Evolutionary conservation across 1,140 invertebrate genomes (phyloP).

Genomic region (Homalodisca vitripennis): DNA sequence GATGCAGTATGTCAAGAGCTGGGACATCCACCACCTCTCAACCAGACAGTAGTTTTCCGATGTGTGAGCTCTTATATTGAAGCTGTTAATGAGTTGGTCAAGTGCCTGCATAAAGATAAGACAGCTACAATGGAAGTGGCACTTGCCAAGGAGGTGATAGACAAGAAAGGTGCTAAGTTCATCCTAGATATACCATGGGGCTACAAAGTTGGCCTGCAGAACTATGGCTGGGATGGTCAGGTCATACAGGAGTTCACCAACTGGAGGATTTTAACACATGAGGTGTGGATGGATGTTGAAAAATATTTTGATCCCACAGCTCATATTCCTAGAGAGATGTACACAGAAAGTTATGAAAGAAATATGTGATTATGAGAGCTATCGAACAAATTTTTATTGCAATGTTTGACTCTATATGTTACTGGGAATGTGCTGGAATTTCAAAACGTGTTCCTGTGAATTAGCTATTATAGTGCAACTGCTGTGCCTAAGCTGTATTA

Average conservation of each 20-base stretch:
- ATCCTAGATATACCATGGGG: not conserved
- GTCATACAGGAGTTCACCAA: not conserved
- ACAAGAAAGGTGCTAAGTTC: slow-evolving; percentile 3
- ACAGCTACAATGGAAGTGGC: not conserved
- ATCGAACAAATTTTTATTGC: too few relatives aligned
- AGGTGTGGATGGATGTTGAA: slow-evolving; percentile 5
- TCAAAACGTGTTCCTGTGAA: too few relatives aligned
- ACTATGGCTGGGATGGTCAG: not conserved
- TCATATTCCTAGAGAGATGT: not conserved
- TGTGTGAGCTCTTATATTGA: not conserved
- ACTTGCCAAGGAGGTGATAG: not conserved
- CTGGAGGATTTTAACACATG: not conserved
- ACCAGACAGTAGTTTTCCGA: not conserved
- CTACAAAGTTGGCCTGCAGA: not conserved
- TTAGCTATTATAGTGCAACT: too few relatives aligned
- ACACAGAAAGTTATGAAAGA: slow-evolving; percentile 2
- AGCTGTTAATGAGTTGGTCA: not conserved
- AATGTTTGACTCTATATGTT: too few relatives aligned
- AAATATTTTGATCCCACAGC: slow-evolving; percentile 5
- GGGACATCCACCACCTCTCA: not conserved
- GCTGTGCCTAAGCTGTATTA: too few relatives aligned
- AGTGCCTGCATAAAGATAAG: not conserved
- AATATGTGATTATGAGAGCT: too few relatives aligned
- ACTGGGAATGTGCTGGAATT: too few relatives aligned
- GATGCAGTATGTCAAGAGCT: not conserved